A percentile compares a stretch with the other conserved stretches of the same genome.
Conservation (phyloP, 2,888 invertebrate species). For the Petrolisthes cinctipes region DNA sequence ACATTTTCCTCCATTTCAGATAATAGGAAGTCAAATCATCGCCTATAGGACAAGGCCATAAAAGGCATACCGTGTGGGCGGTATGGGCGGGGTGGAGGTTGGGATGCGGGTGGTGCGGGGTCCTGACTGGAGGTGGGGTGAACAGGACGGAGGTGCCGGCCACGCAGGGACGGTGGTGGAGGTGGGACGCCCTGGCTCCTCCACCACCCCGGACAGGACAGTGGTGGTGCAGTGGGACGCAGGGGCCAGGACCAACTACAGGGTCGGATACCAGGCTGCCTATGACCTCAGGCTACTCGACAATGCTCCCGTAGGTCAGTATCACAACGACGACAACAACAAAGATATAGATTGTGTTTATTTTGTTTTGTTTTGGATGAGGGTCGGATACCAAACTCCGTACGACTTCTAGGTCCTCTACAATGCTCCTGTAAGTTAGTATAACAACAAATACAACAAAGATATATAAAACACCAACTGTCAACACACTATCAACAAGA, state of each 20-base stretch:
- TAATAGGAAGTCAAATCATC: background rate
- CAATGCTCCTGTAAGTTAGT: too few relatives aligned
- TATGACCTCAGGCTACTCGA: conserved; percentile 85
- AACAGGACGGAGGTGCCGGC: conserved; percentile 86
- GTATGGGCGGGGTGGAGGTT: conserved; percentile 58
- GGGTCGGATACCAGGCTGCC: conserved; percentile 86
- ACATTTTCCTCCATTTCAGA: background rate
- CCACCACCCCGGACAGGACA: conserved; percentile 83
- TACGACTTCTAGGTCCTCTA: too few relatives aligned
- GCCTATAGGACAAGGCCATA: background rate
- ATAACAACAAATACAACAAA: too few relatives aligned
- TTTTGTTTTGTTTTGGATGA: background rate
- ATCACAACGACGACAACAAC: too few relatives aligned
- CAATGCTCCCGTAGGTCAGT: conserved; percentile 84
- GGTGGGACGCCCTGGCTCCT: conserved; percentile 79
- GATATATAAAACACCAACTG: too few relatives aligned
- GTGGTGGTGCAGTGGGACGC: conserved; percentile 91
- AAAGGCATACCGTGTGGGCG: background rate
- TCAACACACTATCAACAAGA: too few relatives aligned
- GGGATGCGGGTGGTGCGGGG: conserved; percentile 84
- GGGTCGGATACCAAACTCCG: background rate
- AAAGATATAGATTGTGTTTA: background rate
- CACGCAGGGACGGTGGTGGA: conserved; percentile 85
- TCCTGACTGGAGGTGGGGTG: conserved; percentile 85
- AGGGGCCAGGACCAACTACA: conserved; percentile 82